Evolutionary conservation across 2,888 invertebrate genomes (phyloP), one percentile per base, ranked within the genome.

Genomic region (Cerastoderma edule): DNA sequence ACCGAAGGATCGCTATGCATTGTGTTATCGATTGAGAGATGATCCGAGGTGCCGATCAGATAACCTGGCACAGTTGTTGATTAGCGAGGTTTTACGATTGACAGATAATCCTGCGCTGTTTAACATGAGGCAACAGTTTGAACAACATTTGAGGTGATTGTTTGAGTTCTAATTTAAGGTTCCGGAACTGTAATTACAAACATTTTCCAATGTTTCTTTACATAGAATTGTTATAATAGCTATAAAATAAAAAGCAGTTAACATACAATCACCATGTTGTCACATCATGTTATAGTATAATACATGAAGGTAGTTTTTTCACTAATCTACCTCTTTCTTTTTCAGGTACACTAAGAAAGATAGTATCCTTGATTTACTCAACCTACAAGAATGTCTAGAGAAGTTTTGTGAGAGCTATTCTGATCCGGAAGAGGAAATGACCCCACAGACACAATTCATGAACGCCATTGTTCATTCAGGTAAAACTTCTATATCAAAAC

Each of bases 1-100:
- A 33, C 78, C 78, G 0, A 80, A 71, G 39, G 86, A 84, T 48
- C 54, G 27, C n/a, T 68, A 69, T 66, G 75, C 85, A 13, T 63
- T 85, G 5, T 69, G 76, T n/a, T 89, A 89, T 74, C 57, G 75
- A 22, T 76, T 88, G 19, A 76, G 86, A 46, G 77, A 80, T 30
- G 88, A 88, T 64, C 53, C 67, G 8, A 69, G 65, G 10, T 73
- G 78, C 13, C 65, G 77, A 2, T 39, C 33, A 32, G 80, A 88
- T 27, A 76, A 80, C 22, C 35, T 87, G 22, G 79, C 86, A 1
- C 74, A 70, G 35, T 33, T 88, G 64, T 84, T 87, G 30, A 70
- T 89, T 22, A 83, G 67, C 64, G 82, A 80, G 3, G 60, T 83
- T 33, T 50, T 73, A 28, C 22, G 48, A 22, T n/a, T 22, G 50